These are phyloP conservation scores for Pomatorhinus ruficollis DNA, from an alignment of 2,113 vertebrate species.

Conservation along the genomic window DNA sequence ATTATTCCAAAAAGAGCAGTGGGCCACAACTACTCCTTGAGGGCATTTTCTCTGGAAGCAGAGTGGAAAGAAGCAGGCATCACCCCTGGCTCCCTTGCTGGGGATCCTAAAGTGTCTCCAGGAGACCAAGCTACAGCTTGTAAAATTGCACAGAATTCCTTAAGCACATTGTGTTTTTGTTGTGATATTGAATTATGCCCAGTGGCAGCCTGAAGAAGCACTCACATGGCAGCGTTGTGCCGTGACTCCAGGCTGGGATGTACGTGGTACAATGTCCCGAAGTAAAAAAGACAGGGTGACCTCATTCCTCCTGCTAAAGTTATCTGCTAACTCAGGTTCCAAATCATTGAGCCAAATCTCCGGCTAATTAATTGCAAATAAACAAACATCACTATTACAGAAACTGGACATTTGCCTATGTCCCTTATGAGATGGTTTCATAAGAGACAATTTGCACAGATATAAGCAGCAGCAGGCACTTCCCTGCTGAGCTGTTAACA, in stretches of 20 bases:
- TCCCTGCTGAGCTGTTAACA: constrained; percentile 12
- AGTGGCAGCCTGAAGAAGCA: background rate
- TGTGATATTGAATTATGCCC: background rate
- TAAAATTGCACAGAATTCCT: background rate
- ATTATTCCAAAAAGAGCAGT: background rate
- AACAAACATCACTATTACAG: background rate
- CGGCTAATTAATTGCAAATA: constrained; percentile 32
- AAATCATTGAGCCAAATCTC: background rate
- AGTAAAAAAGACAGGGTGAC: background rate
- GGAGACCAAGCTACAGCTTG: background rate
- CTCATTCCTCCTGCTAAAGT: background rate
- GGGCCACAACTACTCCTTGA: background rate
- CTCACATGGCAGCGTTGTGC: background rate
- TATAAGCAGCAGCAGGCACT: background rate
- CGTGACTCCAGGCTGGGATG: background rate
- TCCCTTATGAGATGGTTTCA: background rate
- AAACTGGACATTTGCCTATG: background rate
- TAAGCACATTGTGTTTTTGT: background rate
- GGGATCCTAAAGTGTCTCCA: background rate
- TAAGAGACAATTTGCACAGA: background rate
- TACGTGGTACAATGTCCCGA: fast-evolving
- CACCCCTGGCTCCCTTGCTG: background rate
- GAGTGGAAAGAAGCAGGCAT: background rate
- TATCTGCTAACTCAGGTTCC: background rate
- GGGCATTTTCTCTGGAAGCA: background rate